Percentiles rank a stretch among this genome's conserved stretches.
phyloP scores from a whole-genome alignment of 2,113 vertebrate genomes.

The Thryonomys swinderianus region DNA sequence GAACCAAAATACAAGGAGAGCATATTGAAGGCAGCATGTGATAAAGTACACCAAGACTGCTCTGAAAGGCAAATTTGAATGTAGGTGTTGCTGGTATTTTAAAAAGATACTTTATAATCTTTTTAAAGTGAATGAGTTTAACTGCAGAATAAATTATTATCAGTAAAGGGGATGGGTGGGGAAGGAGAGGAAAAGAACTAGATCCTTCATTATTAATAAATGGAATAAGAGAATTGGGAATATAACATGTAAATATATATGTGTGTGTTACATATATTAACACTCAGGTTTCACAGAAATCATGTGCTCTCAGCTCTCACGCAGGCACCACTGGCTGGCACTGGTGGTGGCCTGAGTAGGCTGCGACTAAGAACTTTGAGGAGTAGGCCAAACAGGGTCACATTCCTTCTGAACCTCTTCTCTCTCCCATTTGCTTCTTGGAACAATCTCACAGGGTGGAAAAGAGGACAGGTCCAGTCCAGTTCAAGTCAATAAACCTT shows the following conservation, averaged over 20 bases:
- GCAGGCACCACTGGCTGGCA: background rate
- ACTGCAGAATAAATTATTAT: background rate
- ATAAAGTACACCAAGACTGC: background rate
- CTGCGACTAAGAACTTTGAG: background rate
- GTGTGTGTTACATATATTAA: background rate
- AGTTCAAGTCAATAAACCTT: background rate
- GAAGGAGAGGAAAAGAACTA: background rate
- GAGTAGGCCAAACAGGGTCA: background rate
- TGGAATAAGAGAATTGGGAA: background rate
- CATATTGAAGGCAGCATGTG: background rate
- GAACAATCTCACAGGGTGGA: background rate
- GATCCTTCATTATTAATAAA: conserved; percentile 5
- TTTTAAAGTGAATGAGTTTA: conserved; percentile 24
- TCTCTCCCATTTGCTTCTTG: background rate
- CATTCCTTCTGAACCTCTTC: conserved; percentile 20
- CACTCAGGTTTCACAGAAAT: background rate
- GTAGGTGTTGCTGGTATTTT: background rate
- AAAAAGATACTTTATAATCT: background rate
- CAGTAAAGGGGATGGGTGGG: background rate
- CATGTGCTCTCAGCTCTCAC: background rate
- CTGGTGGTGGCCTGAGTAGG: background rate
- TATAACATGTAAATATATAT: background rate
- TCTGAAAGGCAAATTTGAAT: background rate
- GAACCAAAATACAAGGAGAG: background rate
- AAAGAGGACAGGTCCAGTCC: background rate